Base-by-base conservation (phyloP, 2,888 invertebrate species). In the Caenorhabditis sp. region DNA sequence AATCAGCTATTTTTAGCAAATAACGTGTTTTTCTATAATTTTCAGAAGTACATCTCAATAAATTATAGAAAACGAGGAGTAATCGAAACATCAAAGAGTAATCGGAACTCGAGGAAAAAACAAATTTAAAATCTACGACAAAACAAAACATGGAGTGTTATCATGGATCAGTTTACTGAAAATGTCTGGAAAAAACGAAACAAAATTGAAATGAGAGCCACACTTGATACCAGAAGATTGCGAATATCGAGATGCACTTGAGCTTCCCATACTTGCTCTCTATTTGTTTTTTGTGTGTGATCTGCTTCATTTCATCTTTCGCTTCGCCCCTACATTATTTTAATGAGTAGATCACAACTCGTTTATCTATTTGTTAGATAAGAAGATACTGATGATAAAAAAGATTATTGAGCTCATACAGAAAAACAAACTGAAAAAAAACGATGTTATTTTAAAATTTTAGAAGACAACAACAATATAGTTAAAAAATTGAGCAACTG, bases 171-270 rank as follows among this genome's bases (percentile, higher is more conserved):
- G n/a, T n/a, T n/a, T 7, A 31, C 31, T 31, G 31, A 31, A 31
- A 31, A 31, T 31, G 31, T 31, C 31, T 31, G 4, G 17, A 43
- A 43, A 36, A 43, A 43, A 2, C 17, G 43, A 17, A 43, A 43
- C 17, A 17, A 43, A 43, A 43, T 17, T 7, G 43, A 43, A 43
- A 43, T 17, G 43, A 43, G 43, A 43, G 14, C 43, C 12, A 43
- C 43, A 43, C 43, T 43, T 14, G 43, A 43, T 43, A 43, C 43
- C 64, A 66, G 70, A 70, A 70, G 65, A 66, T 70, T 70, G 65
- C 58, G 65, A 70, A 70, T 57, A 57, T 70, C 70, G 70, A 65
- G 70, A 70, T 70, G 70, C 70, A 70, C 70, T 70, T 70, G 70
- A 70, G 70, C 59, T 43, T 43, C 31, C 31, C 31, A 31, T 31